A percentile compares a stretch with the other conserved stretches of the same genome.
Evolutionary conservation across 2,113 vertebrate species (phyloP).

Genomic region (Todiramphus chloris): DNA sequence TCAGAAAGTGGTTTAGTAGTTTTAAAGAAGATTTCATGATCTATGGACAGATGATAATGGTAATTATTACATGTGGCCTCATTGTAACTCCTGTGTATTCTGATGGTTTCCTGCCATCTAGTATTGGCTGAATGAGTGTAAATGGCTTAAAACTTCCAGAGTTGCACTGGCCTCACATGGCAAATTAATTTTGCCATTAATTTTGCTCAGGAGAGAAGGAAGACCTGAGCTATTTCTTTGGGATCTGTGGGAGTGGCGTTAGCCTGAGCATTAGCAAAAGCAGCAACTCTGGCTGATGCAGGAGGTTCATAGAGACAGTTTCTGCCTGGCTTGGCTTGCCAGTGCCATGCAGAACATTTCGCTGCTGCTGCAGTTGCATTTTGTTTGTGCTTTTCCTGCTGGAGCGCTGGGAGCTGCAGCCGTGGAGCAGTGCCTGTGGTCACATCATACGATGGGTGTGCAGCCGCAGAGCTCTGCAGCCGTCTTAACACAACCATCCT

Average conservation of each 20-base stretch:
- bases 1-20: background rate
- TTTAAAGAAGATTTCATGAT: background rate
- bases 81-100: background rate
- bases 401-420: background rate
- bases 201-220: background rate
- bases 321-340: background rate
- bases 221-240: background rate
- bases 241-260: background rate
- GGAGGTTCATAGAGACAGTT: background rate
- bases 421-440: background rate
- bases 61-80: background rate
- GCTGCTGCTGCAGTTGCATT: background rate
- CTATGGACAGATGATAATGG: background rate
- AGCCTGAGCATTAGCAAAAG: background rate
- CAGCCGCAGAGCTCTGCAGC: background rate
- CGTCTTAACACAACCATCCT: rapidly evolving
- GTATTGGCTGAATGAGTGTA: background rate
- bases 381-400: background rate
- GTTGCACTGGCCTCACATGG: background rate
- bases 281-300: background rate
- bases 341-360: background rate
- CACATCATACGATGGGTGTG: rapidly evolving
- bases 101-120: background rate
- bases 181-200: background rate
- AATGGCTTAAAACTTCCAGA: background rate